Evolutionary conservation across 2,113 vertebrate genomes (phyloP), one percentile per base, ranked within the genome.

Genomic region (Sisor rabdophorus): DNA sequence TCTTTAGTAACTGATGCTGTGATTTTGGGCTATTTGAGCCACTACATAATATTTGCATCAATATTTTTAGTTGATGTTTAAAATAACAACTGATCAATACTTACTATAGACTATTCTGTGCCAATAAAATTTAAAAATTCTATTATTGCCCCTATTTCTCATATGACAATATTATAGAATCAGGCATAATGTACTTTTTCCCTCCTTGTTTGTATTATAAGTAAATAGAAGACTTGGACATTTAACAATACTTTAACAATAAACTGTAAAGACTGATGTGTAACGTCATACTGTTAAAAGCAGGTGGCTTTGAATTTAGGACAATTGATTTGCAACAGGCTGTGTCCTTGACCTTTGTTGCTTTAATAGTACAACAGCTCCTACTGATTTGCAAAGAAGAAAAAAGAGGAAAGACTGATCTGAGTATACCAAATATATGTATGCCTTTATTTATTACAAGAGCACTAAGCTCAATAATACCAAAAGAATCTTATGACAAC

Each of bases 381-480:
- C 67, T 56, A 60, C 53, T 67, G 52, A 79, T 11, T 20, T 79
- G 55, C 22, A 16, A 50, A 76, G 40, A 69, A 50, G 79, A 19
- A 69, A 44, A 60, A 9, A n/a, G 60, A 44, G 36, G 24, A 67
- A 4, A 73, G 54, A 50, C 24, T 76, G 32, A 78, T 54, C 75
- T 73, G 53, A 73, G 59, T 56, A 60, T 47, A 73, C 30, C 26
- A 36, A 28, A 36, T 61, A 47, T 22, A 12, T 22, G 58, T 52
- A 71, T 71, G 36, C 52, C 11, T 81, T 52, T 69, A 69, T 81
- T 52, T 69, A 69, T 69, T 69, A 80, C 78, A 77, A 24, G 47
- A 77, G 84, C 60, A 85, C 86, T 85, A 79, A 89, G 85, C 84
- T 28, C 82, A 89, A 83, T 86, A 81, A 82, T 84, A 80, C 70